Base-by-base conservation (phyloP, 2,113 vertebrate species). In the Pomatorhinus ruficollis region DNA sequence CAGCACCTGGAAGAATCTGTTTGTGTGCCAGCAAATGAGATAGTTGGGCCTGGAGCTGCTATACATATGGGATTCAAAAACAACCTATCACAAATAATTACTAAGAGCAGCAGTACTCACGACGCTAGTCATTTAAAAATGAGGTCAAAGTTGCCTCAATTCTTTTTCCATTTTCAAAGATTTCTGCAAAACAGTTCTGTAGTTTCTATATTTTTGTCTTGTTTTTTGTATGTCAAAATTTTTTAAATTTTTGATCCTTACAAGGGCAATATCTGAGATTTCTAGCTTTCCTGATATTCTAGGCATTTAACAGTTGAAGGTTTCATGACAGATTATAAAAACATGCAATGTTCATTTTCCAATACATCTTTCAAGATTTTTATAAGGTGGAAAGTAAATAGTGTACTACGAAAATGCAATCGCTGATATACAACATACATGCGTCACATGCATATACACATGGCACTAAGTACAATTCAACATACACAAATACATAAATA, bases 1-100 rank as follows among this genome's bases (percentile, higher is more conserved):
- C 98, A 98, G 98, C 98, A 99, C 98, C 98, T 98, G 98, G 98
- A 99, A 98, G 97, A 98, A 97, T 98, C 97, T 98, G 97, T 98
- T 98, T 98, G 95, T 95, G 83, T 98, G 98, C 98, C 98, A 98
- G 97, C 91, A 98, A 98, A 97, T 98, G 98, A 98, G 97, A 96
- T 97, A 97, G 97, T 93, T 96, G 90, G 96, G 97, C 98, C 97
- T 96, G 96, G 92, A 98, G 98, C 97, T 97, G 89, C 97, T 97
- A 97, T 97, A 98, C 98, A 97, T 98, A 97, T 96, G 98, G 98
- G 98, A 98, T 97, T 98, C 89, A 97, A 98, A 98, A 97, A 97
- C 95, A 97, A 98, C 97, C 97, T 97, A 98, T 98, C 97, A 98
- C 98, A 98, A 98, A 98, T 98, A 98, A 98, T 98, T 98, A 98